These are phyloP conservation scores for Tachycineta bicolor DNA, from an alignment of 2,113 vertebrate species.

Conservation along the genomic window DNA sequence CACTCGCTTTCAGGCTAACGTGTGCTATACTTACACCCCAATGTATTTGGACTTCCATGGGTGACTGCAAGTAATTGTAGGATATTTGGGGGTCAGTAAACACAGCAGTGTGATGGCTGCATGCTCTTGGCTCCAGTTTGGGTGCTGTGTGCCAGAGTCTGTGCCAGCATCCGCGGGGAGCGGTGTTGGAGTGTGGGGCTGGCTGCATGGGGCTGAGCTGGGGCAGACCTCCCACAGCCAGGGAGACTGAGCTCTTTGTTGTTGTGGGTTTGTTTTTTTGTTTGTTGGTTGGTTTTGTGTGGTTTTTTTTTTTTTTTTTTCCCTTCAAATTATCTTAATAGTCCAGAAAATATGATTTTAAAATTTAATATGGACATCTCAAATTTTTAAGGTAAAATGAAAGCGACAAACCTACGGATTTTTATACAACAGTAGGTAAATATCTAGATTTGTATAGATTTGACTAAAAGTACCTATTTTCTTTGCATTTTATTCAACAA, in stretches of 20 bases:
- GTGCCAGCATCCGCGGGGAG: fast-evolving
- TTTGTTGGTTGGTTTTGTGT: no score
- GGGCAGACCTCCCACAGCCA: not conserved
- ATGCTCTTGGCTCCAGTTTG: not conserved
- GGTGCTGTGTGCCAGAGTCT: not conserved
- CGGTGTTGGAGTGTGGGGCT: fast-evolving
- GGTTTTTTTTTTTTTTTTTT: no score
- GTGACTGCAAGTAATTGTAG: not conserved
- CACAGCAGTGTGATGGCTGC: not conserved
- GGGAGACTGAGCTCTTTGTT: not conserved
- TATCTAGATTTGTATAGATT: not conserved
- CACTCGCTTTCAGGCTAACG: fast-evolving
- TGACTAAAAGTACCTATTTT: not conserved
- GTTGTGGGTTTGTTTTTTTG: not conserved
- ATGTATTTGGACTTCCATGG: not conserved
- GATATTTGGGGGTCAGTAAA: not conserved
- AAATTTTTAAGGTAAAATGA: not conserved
- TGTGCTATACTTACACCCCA: not conserved
- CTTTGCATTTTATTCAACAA: not conserved
- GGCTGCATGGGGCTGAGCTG: not conserved
- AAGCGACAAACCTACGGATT: not conserved
- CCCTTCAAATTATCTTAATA: not conserved
- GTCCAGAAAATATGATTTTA: not conserved
- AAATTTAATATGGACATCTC: not conserved
- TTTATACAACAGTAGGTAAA: not conserved